Evolutionary conservation across 2,113 vertebrate species (phyloP).

Genomic region (Chroicocephalus ridibundus): DNA sequence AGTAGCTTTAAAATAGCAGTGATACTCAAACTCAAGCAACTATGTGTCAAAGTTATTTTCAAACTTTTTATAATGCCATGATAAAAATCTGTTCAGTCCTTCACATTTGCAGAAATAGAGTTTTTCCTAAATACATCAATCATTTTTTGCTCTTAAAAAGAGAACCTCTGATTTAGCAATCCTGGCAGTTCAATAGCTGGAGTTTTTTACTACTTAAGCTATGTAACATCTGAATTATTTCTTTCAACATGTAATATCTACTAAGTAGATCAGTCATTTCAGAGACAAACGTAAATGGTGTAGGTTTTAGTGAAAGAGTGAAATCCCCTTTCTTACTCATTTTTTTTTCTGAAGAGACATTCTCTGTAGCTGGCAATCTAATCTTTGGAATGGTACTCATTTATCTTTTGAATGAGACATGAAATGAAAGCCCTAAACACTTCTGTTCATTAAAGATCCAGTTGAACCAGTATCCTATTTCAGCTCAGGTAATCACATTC

Average conservation of each 20-base stretch:
- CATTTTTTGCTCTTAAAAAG: background rate
- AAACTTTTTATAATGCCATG: background rate
- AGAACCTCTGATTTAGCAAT: slow-evolving; percentile 21
- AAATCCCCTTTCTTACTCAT: slow-evolving; percentile 23
- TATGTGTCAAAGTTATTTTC: slow-evolving; percentile 10
- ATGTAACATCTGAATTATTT: slow-evolving; percentile 16
- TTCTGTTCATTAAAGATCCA: slow-evolving; percentile 23
- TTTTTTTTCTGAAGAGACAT: background rate
- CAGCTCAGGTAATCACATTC: slow-evolving; percentile 23
- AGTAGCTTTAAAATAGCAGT: background rate
- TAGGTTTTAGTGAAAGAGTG: background rate
- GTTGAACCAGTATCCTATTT: slow-evolving; percentile 20
- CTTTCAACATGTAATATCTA: slow-evolving; percentile 30
- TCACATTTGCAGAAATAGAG: slow-evolving; percentile 6
- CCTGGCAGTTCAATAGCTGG: background rate
- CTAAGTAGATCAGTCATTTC: slow-evolving; percentile 30
- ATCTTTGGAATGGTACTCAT: slow-evolving; percentile 19
- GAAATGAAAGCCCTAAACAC: slow-evolving; percentile 32
- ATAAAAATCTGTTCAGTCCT: slow-evolving; percentile 20
- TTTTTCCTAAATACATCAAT: slow-evolving; percentile 26
- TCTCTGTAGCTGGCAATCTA: slow-evolving; percentile 7
- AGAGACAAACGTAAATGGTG: slow-evolving; percentile 1
- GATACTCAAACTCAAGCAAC: background rate
- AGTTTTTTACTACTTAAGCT: slow-evolving; percentile 3
- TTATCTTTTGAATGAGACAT: slow-evolving; percentile 44